Evolutionary conservation across 2,113 vertebrate genomes (phyloP), one percentile per base, ranked within the genome.

Genomic region (Atlantisia rogersi): DNA sequence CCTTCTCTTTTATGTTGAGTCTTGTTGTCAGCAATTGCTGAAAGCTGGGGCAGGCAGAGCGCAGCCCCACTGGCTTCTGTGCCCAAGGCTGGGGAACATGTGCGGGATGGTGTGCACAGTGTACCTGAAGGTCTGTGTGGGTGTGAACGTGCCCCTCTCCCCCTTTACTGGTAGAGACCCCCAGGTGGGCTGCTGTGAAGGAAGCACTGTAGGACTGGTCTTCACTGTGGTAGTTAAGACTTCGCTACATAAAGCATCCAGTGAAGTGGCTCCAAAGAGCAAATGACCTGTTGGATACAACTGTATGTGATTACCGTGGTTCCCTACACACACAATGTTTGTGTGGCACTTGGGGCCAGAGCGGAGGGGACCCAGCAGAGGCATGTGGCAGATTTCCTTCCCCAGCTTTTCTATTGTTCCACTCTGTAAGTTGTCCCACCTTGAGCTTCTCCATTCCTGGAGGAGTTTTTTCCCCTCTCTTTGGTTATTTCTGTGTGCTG

Each of bases 271-370:
- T 90, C 65, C 62, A n/a, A 78, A 74, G 37, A 75, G 20, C 37
- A 59, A 53, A 75, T 29, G 8, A n/a, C 22, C 3, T 2, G 2
- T 40, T 46, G 46, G 42, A 15, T 50, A 13, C 18, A 65, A 18
- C 0, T 21, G 20, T 24, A 10, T 0, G 1, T 39, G 56, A 52
- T 64, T 28, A 32, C 37, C 39, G 13, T 8, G 3, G n/a, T 32
- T 90, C 20, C 32, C 44, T 35, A 3, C 25, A 3, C 0, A 0
- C 4, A 29, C 2, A 1, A 4, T 29, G 15, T 32, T 31, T 75
- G 29, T 4, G 20, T 12, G 39, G 58, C 29, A 12, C 26, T 12
- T 21, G 4, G 63, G 73, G 18, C 18, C 0, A 3, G 55, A 73
- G 40, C 9, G 60, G 42, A 93, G 77, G 46, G 77, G 53, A 68